Evolutionary conservation across 2,888 invertebrate genomes (phyloP).

Genomic region (Drosophila diplacantha): DNA sequence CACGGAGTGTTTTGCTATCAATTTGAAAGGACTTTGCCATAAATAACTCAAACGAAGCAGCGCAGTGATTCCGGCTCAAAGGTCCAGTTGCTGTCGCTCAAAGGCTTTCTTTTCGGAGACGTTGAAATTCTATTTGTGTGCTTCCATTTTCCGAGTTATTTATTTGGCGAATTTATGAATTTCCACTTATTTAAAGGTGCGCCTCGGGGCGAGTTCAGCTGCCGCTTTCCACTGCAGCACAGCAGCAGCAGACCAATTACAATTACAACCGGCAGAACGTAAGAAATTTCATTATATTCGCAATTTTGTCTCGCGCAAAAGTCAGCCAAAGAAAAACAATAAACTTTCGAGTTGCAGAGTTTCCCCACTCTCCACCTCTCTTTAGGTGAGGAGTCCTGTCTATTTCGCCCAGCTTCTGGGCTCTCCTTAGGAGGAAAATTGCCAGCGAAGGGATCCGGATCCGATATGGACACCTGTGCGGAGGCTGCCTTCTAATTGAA

Average conservation of each 20-base stretch:
- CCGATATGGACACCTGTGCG: slow-evolving; percentile 42
- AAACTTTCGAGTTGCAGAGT: slow-evolving; percentile 31
- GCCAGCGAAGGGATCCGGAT: slow-evolving; percentile 1
- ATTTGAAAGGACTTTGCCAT: slow-evolving; percentile 49
- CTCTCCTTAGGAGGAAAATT: slow-evolving; percentile 15
- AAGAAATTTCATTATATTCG: slow-evolving; percentile 69
- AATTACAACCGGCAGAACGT: slow-evolving; percentile 63
- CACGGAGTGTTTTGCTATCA: slow-evolving; percentile 45
- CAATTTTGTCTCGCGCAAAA: slow-evolving; percentile 55
- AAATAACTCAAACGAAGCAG: slow-evolving; percentile 63
- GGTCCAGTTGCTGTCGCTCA: slow-evolving; percentile 40
- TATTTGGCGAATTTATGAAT: slow-evolving; percentile 36
- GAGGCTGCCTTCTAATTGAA: slow-evolving; percentile 59
- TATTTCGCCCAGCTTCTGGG: slow-evolving; percentile 6
- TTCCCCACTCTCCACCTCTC: neutral
- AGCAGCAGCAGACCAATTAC: slow-evolving; percentile 50
- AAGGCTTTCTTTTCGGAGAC: slow-evolving; percentile 38
- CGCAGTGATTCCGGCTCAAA: slow-evolving; percentile 25
- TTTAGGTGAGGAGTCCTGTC: slow-evolving; percentile 1
- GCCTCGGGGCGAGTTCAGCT: slow-evolving; percentile 10
- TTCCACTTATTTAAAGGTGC: slow-evolving; percentile 18
- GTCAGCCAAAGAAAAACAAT: slow-evolving; percentile 66
- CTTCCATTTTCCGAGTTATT: slow-evolving; percentile 50
- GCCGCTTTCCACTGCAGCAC: slow-evolving; percentile 25
- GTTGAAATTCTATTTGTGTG: slow-evolving; percentile 42